Base-by-base conservation (phyloP, 1,140 invertebrate species). In the Diabrotica undecimpunctata region DNA sequence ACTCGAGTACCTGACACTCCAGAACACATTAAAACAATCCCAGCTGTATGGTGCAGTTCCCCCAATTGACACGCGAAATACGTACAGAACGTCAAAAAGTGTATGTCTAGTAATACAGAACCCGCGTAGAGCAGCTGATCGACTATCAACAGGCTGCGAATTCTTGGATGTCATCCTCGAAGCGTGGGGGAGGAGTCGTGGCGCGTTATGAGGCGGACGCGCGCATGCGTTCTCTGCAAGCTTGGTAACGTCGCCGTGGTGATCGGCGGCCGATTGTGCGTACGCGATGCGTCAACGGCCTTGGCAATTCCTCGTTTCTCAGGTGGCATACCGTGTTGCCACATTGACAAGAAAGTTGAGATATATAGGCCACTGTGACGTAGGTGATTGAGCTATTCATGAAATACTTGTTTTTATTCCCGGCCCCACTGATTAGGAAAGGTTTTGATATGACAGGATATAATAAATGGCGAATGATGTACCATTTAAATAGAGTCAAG, bases 131-230 rank as follows among this genome's bases (percentile, higher is more conserved):
- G 66, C 50, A 67, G 72, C 65, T 72, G 74, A 66, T 73, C 70
- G 68, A 78, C 77, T 78, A 78, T 74, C 77, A 78, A 78, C 77
- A 78, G 77, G 77, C 77, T 72, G 71, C 65, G 70, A 51, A 54
- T 35, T 69, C 71, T 67, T 70, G 71, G 72, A 70, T 62, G 69
- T 68, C 66, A 62, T 61, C 64, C 66, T 38, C 61, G 59, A 25
- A 61, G 58, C 61, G 63, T 60, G 56, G 65, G 71, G 75, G 77
- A 74, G 75, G 77, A 72, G 77, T 71, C 76, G 75, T 76, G 73
- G 76, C 67, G 54, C 39, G 60, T 38, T 54, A 50, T 63, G 72
- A 74, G 75, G 77, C 75, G 75, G 77, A 73, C 73, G 72, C 77
- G 70, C 72, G 67, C 66, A 66, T 72, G 73, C 77, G 77, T 75